Conservation (phyloP, 2,797 vertebrate genomes). For the Epinephelus awoara region DNA sequence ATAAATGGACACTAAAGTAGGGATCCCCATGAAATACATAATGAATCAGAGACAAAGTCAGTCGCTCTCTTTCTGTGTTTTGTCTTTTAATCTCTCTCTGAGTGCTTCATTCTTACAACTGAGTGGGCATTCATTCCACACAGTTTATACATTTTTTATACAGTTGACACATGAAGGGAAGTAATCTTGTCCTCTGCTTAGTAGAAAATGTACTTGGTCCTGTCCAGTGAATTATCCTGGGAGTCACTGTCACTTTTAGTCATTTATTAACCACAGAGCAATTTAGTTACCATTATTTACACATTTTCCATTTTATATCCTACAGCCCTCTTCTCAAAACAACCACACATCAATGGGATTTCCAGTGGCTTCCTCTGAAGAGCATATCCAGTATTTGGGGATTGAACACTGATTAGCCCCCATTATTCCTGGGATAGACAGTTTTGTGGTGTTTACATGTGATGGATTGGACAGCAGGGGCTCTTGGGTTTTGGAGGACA, state of each 20-base stretch:
- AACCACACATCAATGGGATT: neutral
- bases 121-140: neutral
- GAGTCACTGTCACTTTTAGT: neutral
- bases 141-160: constrained; percentile 37
- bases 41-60: neutral
- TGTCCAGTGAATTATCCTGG: neutral
- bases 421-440: neutral
- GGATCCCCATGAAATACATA: neutral
- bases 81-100: neutral
- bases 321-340: neutral
- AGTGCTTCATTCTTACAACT: neutral
- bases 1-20: neutral
- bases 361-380: neutral
- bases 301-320: neutral
- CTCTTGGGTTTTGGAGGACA: constrained; percentile 9
- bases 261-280: neutral
- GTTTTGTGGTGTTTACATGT: constrained; percentile 21
- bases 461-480: constrained; percentile 20
- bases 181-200: neutral
- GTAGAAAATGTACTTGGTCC: constrained; percentile 2
- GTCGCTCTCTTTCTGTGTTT: neutral
- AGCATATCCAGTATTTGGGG: neutral
- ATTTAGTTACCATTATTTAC: neutral
- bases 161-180: constrained; percentile 11
- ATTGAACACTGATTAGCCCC: constrained; percentile 9